Evolutionary conservation across 2,888 invertebrate species (phyloP).

Genomic region (Drosophila aldrichi): DNA sequence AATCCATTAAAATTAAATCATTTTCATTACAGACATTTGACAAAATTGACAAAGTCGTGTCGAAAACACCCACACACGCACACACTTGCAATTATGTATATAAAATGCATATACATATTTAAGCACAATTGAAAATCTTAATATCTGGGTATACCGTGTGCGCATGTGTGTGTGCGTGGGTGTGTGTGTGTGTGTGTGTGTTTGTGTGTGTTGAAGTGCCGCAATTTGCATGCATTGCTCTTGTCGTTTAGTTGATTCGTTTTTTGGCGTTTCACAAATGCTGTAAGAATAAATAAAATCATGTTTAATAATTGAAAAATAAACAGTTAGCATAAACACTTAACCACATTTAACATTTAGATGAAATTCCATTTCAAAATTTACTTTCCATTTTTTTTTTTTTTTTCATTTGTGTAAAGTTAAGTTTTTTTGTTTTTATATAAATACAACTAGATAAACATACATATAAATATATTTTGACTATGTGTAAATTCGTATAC

Average conservation of each 20-base stretch:
- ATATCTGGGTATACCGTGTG: conserved; percentile 6
- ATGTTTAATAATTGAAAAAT: conserved; percentile 36
- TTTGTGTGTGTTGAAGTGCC: conserved; percentile 35
- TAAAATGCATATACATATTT: conserved; percentile 15
- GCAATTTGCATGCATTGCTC: conserved; percentile 72
- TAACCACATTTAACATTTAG: conserved; percentile 48
- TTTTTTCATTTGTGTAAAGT: conserved; percentile 1
- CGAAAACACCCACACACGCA: conserved; percentile 15
- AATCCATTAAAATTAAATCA: conserved; percentile 27
- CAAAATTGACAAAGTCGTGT: conserved; percentile 20
- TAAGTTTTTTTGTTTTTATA: conserved; percentile 13
- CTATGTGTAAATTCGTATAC: conserved; percentile 64
- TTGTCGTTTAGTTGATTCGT: conserved; percentile 55
- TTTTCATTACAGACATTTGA: conserved; percentile 31
- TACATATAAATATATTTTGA: conserved; percentile 45
- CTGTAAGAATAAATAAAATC: conserved; percentile 63
- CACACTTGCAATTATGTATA: background rate
- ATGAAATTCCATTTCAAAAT: conserved; percentile 41
- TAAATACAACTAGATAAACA: conserved; percentile 45
- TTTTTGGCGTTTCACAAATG: conserved; percentile 68
- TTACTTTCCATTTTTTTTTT: background rate
- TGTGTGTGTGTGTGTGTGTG: conserved; percentile 19
- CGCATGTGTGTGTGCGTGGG: conserved; percentile 21
- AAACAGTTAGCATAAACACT: conserved; percentile 23
- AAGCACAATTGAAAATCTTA: background rate